Evolutionary conservation across 2,797 vertebrate genomes (phyloP).

Genomic region (Pelochelys cantorii): DNA sequence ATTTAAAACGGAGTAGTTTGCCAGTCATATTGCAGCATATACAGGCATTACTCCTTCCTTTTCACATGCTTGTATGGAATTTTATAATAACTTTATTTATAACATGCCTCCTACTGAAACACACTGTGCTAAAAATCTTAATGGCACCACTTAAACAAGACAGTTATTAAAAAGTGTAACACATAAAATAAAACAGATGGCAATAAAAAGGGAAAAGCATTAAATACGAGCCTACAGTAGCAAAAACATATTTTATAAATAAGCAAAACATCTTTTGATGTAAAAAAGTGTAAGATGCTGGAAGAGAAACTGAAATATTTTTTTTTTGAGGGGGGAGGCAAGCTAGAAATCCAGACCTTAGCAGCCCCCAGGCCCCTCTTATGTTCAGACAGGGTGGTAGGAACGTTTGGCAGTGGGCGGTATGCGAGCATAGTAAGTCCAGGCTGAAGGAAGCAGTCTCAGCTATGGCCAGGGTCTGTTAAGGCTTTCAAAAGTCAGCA

Average conservation of each 20-base stretch:
- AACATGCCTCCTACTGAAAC: fast-evolving
- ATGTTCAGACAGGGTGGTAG: fast-evolving
- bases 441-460: background rate
- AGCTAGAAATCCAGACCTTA: background rate
- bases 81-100: background rate
- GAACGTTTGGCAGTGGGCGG: constrained; percentile 17
- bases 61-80: constrained; percentile 15
- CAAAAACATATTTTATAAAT: background rate
- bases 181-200: background rate
- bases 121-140: background rate
- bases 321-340: background rate
- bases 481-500: background rate
- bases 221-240: fast-evolving
- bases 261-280: background rate
- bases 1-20: constrained; percentile 40
- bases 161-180: background rate
- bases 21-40: constrained; percentile 52
- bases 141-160: background rate
- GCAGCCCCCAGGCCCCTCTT: fast-evolving
- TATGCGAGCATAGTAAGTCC: constrained; percentile 1
- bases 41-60: background rate
- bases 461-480: background rate
- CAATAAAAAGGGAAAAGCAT: background rate
- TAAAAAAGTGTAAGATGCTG: background rate
- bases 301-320: background rate